Evolutionary conservation across 1,140 invertebrate species (phyloP), one percentile per base, ranked within the genome.

Genomic region (Drosophila sturtevanti): DNA sequence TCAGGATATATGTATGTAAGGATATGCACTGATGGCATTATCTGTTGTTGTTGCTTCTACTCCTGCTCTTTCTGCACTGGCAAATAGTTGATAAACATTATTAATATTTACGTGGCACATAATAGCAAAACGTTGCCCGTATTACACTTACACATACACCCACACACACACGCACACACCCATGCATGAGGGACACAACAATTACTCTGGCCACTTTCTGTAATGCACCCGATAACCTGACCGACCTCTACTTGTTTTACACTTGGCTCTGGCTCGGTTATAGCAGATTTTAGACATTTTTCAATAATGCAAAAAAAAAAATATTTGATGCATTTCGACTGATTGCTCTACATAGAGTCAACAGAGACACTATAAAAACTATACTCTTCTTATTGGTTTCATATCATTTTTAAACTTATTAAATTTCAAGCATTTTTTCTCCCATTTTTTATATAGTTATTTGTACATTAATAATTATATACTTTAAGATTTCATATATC

Each of bases 71-170:
- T 16, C 41, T 12, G 27, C 1, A 9, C n/a, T 58, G 18, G 18
- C 54, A 72, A 59, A 75, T 67, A 67, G 55, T 68, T 64, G 68
- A 72, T 77, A 72, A 72, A 64, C 64, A 72, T 77, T 77, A 77
- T 72, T 72, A 76, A 64, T 61, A 64, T 68, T 77, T 72, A 72
- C 73, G 60, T 72, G 52, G 54, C 60, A 41, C 51, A 74, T 65
- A 71, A 65, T 74, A 66, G 69, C 60, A 72, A 72, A 72, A 38
- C 48, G 41, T 24, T 51, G 54, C 41, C 14, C 41, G 18, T n/a
- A 5, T 18, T 16, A 21, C 24, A 54, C 24, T n/a, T n/a, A 24
- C 22, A 21, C 48, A 66, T 48, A 71, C 63, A 35, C 61, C 10
- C 48, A 22, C n/a, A 27, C 37, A 48, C 41, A 55, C 52, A 31